phyloP scores from a whole-genome alignment of 2,797 vertebrate species.

The Enteromius mattozi region DNA sequence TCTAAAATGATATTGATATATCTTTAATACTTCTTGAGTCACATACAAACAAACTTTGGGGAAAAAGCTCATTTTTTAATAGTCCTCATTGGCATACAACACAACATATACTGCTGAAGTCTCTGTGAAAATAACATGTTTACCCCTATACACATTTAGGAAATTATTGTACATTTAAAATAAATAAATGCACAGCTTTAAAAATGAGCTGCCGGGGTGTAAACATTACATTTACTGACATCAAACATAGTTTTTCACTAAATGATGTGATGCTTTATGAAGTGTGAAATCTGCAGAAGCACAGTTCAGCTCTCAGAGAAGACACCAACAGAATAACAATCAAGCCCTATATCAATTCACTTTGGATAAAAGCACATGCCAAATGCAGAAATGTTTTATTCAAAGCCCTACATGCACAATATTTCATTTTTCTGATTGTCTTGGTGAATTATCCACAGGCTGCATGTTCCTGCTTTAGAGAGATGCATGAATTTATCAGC shows the following conservation, averaged over 20 bases:
- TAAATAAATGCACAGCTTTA: neutral
- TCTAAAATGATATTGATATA: neutral
- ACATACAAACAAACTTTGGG: neutral
- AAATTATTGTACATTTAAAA: neutral
- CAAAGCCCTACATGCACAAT: too few species aligned
- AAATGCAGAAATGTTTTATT: neutral
- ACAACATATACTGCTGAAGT: neutral
- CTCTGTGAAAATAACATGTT: neutral
- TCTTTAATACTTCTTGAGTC: neutral
- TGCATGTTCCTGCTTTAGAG: neutral
- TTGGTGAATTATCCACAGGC: neutral
- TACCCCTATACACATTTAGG: too few species aligned
- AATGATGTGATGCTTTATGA: neutral
- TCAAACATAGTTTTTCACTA: neutral
- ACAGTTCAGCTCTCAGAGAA: neutral
- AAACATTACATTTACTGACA: neutral
- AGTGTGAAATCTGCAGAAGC: neutral
- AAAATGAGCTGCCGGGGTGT: neutral
- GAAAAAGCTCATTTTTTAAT: neutral
- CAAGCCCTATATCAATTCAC: neutral
- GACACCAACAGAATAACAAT: neutral
- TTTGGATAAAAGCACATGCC: neutral
- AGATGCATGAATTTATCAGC: slow-evolving; percentile 67
- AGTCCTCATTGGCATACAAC: too few species aligned
- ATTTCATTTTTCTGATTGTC: neutral